Evolutionary conservation across 2,113 vertebrate species (phyloP).

Genomic region (Oncorhynchus kisutch): DNA sequence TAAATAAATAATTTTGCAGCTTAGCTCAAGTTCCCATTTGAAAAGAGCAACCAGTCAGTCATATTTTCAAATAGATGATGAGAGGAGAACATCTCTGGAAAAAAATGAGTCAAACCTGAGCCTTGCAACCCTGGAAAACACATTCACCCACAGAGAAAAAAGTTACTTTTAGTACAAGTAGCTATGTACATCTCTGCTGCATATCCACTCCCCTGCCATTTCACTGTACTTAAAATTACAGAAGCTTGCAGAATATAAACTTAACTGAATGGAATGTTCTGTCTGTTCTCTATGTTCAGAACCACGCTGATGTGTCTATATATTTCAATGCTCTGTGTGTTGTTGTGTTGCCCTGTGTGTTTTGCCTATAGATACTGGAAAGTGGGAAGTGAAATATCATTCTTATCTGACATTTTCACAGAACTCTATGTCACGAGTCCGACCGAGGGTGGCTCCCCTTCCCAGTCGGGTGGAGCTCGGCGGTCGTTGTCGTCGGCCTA

Average conservation of each 20-base stretch:
- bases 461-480: too few relatives aligned
- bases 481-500: too few relatives aligned
- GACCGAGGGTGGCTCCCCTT: too few relatives aligned
- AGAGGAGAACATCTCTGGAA: conserved; percentile 25
- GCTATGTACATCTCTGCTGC: conserved; percentile 5
- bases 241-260: conserved; percentile 52
- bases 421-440: neutral
- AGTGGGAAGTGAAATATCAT: neutral
- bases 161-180: conserved; percentile 32
- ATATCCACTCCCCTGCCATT: conserved; percentile 19
- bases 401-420: too few relatives aligned
- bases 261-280: conserved; percentile 35
- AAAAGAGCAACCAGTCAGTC: neutral
- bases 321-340: conserved; percentile 59
- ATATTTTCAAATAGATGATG: conserved; percentile 8
- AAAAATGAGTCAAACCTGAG: conserved; percentile 46
- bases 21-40: neutral
- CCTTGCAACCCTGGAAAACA: conserved; percentile 47
- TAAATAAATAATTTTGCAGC: conserved; percentile 24
- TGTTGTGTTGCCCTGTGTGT: conserved; percentile 43
- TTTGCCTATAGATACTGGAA: neutral
- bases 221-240: conserved; percentile 27
- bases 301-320: conserved; percentile 45
- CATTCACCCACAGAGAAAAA: conserved; percentile 42
- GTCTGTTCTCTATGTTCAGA: neutral